These are phyloP conservation scores for Thripadectes ignobilis DNA, from an alignment of 2,797 vertebrate species.

Conservation along the genomic window DNA sequence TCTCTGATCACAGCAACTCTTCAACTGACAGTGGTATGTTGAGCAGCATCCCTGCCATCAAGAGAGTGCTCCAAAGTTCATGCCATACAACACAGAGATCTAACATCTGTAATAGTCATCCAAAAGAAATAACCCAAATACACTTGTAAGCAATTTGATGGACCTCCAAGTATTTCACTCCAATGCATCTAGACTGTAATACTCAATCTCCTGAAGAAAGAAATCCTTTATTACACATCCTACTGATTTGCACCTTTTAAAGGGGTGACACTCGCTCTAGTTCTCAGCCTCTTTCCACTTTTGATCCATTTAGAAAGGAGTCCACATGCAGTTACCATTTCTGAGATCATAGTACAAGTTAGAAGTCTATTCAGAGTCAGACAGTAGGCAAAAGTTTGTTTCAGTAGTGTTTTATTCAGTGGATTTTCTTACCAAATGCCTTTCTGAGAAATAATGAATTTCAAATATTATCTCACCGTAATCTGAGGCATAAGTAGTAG, in stretches of 20 bases:
- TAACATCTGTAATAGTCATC: not conserved
- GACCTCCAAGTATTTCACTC: not conserved
- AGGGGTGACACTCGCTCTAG: not conserved
- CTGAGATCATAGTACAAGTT: not conserved
- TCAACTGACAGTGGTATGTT: not conserved
- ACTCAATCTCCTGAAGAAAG: not conserved
- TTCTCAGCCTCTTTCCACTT: not conserved
- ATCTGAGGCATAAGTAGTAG: not conserved
- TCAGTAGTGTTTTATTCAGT: not conserved
- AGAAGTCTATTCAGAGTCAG: not conserved
- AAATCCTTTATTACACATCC: not conserved
- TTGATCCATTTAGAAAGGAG: not conserved
- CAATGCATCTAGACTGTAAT: not conserved
- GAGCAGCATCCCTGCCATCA: not conserved
- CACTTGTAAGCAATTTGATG: not conserved
- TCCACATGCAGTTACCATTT: not conserved
- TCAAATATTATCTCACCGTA: slow-evolving; percentile 1
- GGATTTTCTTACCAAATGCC: not conserved
- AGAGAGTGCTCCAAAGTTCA: not conserved
- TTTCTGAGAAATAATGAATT: not conserved
- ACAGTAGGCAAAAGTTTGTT: not conserved
- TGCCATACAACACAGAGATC: rapidly evolving
- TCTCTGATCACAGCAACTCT: not conserved
- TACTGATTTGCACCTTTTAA: not conserved
- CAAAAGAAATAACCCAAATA: not conserved